A percentile compares a stretch with the other conserved stretches of the same genome.
phyloP scores from a whole-genome alignment of 2,888 invertebrate species.

The Erynnis tages region DNA sequence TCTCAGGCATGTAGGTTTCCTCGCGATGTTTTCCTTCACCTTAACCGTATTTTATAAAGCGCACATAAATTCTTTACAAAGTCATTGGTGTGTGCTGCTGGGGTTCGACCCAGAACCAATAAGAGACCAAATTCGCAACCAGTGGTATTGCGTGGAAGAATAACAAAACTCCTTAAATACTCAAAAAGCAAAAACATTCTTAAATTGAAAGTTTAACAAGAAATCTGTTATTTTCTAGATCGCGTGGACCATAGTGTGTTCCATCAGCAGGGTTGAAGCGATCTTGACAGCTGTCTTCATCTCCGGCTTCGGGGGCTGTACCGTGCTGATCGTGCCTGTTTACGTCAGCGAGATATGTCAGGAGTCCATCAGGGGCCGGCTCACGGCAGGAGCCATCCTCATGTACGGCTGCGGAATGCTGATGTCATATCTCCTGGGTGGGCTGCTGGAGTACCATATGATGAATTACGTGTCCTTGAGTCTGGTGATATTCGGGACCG shows the following conservation, averaged over 20 bases:
- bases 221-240: constrained; percentile 43
- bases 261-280: constrained; percentile 47
- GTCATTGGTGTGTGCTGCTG: too few relatives aligned
- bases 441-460: constrained; percentile 46
- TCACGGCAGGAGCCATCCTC: constrained; percentile 53
- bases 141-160: too few relatives aligned
- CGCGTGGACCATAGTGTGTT: constrained; percentile 50
- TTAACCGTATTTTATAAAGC: too few relatives aligned
- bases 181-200: too few relatives aligned
- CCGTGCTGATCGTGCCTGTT: constrained; percentile 49
- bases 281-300: constrained; percentile 52
- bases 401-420: constrained; percentile 57
- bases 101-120: too few relatives aligned
- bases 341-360: constrained; percentile 60
- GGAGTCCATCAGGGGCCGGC: constrained; percentile 57
- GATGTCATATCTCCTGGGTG: constrained; percentile 58
- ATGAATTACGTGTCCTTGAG: constrained; percentile 52
- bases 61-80: too few relatives aligned
- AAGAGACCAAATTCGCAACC: too few relatives aligned
- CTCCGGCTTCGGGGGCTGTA: constrained; percentile 50
- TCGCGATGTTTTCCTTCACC: too few relatives aligned
- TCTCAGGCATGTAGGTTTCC: too few relatives aligned
- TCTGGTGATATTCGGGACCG: constrained; percentile 40
- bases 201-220: too few relatives aligned
- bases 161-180: too few relatives aligned